Conservation (phyloP, 1,140 invertebrate species). For the Drosophila arawakana region DNA sequence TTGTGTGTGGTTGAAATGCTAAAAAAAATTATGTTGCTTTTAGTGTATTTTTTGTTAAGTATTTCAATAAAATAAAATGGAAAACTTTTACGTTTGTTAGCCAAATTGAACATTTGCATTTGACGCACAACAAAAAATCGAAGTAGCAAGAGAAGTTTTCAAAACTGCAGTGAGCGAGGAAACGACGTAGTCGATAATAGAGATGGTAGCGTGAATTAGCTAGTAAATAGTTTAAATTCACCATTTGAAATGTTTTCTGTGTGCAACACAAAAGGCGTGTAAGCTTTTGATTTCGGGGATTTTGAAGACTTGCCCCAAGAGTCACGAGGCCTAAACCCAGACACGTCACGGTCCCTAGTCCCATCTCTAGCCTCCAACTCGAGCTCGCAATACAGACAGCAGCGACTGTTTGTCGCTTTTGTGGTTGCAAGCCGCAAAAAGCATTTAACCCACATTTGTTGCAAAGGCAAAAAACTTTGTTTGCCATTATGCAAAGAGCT, state of each 20-base stretch:
- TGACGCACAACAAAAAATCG: slow-evolving; percentile 30
- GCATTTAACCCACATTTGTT: slow-evolving; percentile 79
- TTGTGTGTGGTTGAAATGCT: too few species aligned
- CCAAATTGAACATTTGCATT: slow-evolving; percentile 71
- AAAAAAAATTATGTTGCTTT: not conserved
- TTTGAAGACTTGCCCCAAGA: too few species aligned
- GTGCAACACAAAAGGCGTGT: too few species aligned
- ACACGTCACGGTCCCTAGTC: too few species aligned
- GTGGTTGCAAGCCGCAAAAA: slow-evolving; percentile 68
- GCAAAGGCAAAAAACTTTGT: slow-evolving; percentile 48
- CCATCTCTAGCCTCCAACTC: not conserved
- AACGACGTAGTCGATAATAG: not conserved
- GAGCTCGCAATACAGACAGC: slow-evolving; percentile 13
- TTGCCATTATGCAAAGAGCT: slow-evolving; percentile 63
- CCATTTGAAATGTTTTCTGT: too few species aligned
- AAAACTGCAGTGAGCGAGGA: slow-evolving; percentile 6
- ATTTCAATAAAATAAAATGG: slow-evolving; percentile 72
- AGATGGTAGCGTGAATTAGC: too few species aligned
- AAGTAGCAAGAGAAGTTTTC: slow-evolving; percentile 15
- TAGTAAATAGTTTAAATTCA: too few species aligned
- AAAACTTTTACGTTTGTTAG: slow-evolving; percentile 56
- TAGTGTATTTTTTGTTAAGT: slow-evolving; percentile 42
- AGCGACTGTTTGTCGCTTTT: slow-evolving; percentile 39
- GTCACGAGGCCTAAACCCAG: too few species aligned
- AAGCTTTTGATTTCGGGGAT: too few species aligned